Percentiles rank a stretch among this genome's conserved stretches.
These are phyloP conservation scores for Aphis gossypii DNA, from an alignment of 1,140 invertebrate genomes.

Conservation along the genomic window DNA sequence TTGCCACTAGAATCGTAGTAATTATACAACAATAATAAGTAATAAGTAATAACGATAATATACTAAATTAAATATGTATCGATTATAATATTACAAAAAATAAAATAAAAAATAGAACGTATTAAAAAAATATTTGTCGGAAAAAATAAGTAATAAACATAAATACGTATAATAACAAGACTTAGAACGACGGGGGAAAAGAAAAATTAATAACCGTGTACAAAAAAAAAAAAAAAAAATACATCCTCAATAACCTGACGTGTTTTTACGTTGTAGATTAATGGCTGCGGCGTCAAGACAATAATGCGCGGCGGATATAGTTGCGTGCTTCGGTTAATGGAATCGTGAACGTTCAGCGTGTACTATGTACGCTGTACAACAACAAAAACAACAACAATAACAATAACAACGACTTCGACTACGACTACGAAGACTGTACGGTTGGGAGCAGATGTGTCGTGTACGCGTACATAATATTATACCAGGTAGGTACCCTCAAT, in stretches of 20 bases:
- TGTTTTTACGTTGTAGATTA: neutral
- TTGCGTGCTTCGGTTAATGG: slow-evolving; percentile 14
- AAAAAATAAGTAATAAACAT: neutral
- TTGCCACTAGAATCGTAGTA: neutral
- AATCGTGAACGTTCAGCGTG: neutral
- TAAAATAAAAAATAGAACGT: neutral
- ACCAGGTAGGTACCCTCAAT: neutral
- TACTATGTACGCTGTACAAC: neutral
- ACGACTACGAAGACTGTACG: neutral
- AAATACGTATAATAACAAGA: neutral
- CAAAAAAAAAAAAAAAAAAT: neutral
- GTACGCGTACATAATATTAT: neutral
- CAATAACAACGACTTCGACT: neutral
- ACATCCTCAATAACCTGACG: neutral
- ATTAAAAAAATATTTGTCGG: no score
- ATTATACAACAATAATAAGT: neutral
- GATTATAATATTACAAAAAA: neutral
- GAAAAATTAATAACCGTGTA: neutral
- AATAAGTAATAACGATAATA: slow-evolving; percentile 1
- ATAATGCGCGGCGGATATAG: neutral
- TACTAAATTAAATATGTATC: neutral
- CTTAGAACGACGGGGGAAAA: neutral
- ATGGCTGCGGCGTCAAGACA: neutral
- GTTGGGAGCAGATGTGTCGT: neutral
- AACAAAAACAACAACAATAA: neutral